Evolutionary conservation across 2,113 vertebrate genomes (phyloP).

Genomic region (Spilogale gracilis): DNA sequence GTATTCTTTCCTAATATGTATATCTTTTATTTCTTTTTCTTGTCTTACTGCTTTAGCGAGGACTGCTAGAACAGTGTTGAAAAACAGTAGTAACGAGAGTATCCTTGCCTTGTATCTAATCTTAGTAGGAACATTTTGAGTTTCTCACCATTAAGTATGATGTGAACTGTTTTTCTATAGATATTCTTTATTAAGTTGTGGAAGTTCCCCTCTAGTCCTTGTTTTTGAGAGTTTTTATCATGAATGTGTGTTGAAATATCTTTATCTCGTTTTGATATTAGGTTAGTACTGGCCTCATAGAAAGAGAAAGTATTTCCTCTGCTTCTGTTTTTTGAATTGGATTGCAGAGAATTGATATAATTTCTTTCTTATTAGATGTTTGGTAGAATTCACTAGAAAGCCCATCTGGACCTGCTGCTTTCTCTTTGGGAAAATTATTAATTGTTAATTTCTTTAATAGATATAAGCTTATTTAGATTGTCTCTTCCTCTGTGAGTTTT

Average conservation of each 20-base stretch:
- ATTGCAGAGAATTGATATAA: neutral
- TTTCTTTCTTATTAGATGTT: slow-evolving; percentile 26
- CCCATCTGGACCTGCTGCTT: neutral
- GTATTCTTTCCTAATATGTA: neutral
- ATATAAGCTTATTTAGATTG: neutral
- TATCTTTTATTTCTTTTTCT: neutral
- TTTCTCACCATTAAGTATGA: neutral
- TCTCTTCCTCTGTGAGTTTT: slow-evolving; percentile 1
- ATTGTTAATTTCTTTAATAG: neutral
- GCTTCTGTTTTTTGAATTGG: neutral
- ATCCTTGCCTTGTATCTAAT: neutral
- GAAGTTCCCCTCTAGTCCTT: neutral
- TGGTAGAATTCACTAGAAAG: neutral
- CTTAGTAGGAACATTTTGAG: neutral
- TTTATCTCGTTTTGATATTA: neutral
- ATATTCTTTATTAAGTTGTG: neutral
- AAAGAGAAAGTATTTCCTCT: neutral
- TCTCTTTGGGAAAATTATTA: slow-evolving; percentile 35
- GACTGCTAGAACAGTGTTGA: neutral
- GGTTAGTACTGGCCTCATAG: neutral
- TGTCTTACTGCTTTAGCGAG: neutral
- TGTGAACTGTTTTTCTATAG: neutral
- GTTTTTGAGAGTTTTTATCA: neutral
- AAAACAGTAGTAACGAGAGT: neutral
- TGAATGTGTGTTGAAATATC: neutral